Evolutionary conservation across 2,113 vertebrate genomes (phyloP).

Genomic region (Psittacara wagleri): DNA sequence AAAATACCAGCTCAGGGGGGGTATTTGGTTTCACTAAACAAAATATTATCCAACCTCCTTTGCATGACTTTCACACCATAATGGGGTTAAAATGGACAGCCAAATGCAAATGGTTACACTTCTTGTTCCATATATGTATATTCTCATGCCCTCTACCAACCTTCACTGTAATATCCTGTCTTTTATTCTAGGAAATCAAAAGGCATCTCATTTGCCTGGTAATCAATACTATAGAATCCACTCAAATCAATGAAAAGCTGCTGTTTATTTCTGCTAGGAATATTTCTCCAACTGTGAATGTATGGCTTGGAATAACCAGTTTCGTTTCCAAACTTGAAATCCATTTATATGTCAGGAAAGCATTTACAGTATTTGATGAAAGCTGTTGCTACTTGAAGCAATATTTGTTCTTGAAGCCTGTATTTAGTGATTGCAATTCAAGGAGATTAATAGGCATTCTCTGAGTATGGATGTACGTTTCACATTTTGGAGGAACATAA

Average conservation of each 20-base stretch:
- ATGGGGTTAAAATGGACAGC: neutral
- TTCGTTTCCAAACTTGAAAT: neutral
- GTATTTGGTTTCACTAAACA: slow-evolving; percentile 47
- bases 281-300: neutral
- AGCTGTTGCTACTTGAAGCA: neutral
- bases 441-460: neutral
- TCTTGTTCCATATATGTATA: neutral
- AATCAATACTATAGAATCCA: neutral
- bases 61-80: neutral
- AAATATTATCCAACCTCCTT: slow-evolving; percentile 28
- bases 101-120: slow-evolving; percentile 12
- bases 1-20: neutral
- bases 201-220: neutral
- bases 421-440: neutral
- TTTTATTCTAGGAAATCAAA: neutral
- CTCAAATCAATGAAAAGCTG: neutral
- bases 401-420: neutral
- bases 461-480: neutral
- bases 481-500: neutral
- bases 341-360: neutral
- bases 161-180: neutral
- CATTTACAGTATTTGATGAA: neutral
- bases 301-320: neutral
- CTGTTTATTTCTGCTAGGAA: neutral
- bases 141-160: neutral